phyloP scores from a whole-genome alignment of 2,888 invertebrate species.

The Lordiphosa fenestrarum region DNA sequence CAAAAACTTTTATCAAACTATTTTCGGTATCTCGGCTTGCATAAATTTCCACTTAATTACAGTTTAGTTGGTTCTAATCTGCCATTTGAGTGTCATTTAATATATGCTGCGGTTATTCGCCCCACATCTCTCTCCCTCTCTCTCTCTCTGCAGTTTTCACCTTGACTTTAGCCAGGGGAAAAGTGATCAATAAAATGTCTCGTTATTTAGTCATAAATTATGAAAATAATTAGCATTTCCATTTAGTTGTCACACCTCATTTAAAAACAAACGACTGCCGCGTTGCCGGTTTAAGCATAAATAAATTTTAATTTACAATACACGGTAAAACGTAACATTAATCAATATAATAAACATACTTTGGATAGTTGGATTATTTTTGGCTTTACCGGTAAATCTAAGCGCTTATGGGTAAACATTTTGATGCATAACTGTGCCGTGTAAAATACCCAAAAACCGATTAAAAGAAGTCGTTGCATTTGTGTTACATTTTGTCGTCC shows the following conservation, averaged over 20 bases:
- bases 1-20: too few species aligned
- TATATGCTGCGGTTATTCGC: not conserved
- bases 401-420: conserved; percentile 9
- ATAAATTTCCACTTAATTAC: conserved; percentile 19
- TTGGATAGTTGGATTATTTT: conserved; percentile 49
- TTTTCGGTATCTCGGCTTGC: conserved; percentile 1
- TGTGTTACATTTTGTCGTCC: conserved; percentile 73
- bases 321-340: conserved; percentile 15
- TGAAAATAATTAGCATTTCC: not conserved
- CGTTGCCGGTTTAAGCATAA: conserved; percentile 41
- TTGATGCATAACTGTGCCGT: not conserved
- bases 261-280: conserved; percentile 36
- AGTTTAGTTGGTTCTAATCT: conserved; percentile 16
- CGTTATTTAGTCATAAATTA: not conserved
- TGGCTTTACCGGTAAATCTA: conserved; percentile 58
- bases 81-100: conserved; percentile 11
- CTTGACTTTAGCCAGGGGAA: not conserved
- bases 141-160: conserved; percentile 3
- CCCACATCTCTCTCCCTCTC: not conserved
- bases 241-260: conserved; percentile 31
- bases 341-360: conserved; percentile 24
- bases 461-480: conserved; percentile 7
- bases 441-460: conserved; percentile 30
- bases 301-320: conserved; percentile 33
- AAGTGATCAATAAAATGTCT: too few species aligned